These are phyloP conservation scores for Anneissia japonica DNA, from an alignment of 35 echinoderm and acorn worm genomes.

Conservation along the genomic window DNA sequence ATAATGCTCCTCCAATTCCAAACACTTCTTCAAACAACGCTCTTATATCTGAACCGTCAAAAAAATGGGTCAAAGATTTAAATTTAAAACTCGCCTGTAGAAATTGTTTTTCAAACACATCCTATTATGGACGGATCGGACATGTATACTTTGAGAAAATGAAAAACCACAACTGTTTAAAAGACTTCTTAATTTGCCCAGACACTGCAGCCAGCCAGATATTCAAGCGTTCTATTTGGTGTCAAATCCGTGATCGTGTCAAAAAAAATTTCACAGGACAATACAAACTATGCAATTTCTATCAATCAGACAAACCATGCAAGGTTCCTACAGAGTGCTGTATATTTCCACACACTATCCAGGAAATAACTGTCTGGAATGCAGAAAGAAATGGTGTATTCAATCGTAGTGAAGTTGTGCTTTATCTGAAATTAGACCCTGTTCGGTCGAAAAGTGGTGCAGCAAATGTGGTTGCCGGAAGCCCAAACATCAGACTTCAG, in stretches of 20 bases:
- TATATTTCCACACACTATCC: constrained; percentile 56
- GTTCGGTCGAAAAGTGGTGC: not conserved
- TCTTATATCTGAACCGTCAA: too few relatives aligned
- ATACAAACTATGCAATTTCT: constrained; percentile 50
- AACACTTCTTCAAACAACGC: too few relatives aligned
- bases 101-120: constrained; percentile 35
- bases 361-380: constrained; percentile 60
- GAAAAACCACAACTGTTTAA: constrained; percentile 36
- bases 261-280: constrained; percentile 34
- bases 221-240: constrained; percentile 25
- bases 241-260: constrained; percentile 39
- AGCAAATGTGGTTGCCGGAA: not conserved
- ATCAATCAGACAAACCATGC: constrained; percentile 25
- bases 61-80: constrained; percentile 31
- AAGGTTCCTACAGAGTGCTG: constrained; percentile 46
- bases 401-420: constrained; percentile 59
- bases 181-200: constrained; percentile 56
- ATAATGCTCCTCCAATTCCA: too few relatives aligned
- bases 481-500: not conserved
- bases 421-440: constrained; percentile 15
- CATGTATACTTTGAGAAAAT: constrained; percentile 14
- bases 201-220: not conserved
- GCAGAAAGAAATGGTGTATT: constrained; percentile 51
- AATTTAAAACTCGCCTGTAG: constrained; percentile 52
- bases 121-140: constrained; percentile 27